These are phyloP conservation scores for Catharus bicknelli DNA, from an alignment of 2,113 vertebrate species.

Conservation along the genomic window DNA sequence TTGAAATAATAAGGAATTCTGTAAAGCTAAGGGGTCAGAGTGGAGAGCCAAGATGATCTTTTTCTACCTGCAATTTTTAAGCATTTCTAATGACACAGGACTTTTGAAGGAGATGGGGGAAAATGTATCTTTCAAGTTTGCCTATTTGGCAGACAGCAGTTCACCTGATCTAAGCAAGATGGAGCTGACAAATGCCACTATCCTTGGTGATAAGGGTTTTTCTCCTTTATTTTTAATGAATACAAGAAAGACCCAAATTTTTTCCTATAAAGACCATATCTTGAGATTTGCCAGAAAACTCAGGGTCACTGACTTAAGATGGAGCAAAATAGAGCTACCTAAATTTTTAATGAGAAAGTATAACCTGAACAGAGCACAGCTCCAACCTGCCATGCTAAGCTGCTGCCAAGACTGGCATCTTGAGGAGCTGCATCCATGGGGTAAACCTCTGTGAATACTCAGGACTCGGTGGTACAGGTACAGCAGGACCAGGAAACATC, in stretches of 20 bases:
- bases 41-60: background rate
- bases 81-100: conserved; percentile 30
- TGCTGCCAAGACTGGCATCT: background rate
- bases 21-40: background rate
- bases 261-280: background rate
- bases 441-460: background rate
- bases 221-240: conserved; percentile 65
- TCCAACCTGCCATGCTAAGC: background rate
- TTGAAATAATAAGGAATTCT: background rate
- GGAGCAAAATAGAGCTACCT: conserved; percentile 8
- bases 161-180: conserved; percentile 69
- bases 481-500: too few species aligned
- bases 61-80: conserved; percentile 38
- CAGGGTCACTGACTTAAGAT: conserved; percentile 37
- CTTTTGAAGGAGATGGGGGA: conserved; percentile 33
- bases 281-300: conserved; percentile 14
- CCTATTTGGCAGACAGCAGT: conserved; percentile 64
- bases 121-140: conserved; percentile 43
- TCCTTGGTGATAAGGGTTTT: background rate
- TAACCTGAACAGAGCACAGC: background rate
- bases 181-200: conserved; percentile 62
- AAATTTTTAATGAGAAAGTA: conserved; percentile 44
- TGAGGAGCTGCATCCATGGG: background rate
- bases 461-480: background rate
- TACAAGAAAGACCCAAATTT: background rate